phyloP scores from a whole-genome alignment of 1,140 invertebrate species.

The Drosophila trapezifrons region DNA sequence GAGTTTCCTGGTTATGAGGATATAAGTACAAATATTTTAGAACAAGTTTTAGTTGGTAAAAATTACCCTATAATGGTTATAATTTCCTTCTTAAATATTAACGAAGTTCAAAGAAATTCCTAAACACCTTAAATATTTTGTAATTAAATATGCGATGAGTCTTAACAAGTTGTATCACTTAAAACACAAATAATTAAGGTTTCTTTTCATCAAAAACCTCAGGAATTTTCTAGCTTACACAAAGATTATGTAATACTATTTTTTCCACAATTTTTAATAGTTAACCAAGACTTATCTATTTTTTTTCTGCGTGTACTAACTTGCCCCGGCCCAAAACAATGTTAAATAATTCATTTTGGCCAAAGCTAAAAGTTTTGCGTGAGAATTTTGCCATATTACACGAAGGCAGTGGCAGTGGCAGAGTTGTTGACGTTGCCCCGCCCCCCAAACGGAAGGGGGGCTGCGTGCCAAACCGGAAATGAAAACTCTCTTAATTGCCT shows the following conservation, averaged over 20 bases:
- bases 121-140: neutral
- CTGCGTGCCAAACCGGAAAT: slow-evolving; percentile 79
- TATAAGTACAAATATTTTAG: too few species aligned
- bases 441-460: neutral
- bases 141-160: neutral
- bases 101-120: neutral
- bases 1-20: too few species aligned
- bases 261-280: neutral
- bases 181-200: neutral
- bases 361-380: slow-evolving; percentile 67
- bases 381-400: slow-evolving; percentile 79
- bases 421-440: slow-evolving; percentile 29
- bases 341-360: slow-evolving; percentile 78
- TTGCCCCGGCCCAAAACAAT: slow-evolving; percentile 58
- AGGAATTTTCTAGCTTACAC: too few species aligned
- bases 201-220: too few species aligned
- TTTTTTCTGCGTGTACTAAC: slow-evolving; percentile 12
- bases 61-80: too few species aligned
- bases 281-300: neutral
- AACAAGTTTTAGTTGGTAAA: too few species aligned
- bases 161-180: neutral
- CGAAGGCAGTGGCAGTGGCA: slow-evolving; percentile 33
- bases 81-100: neutral
- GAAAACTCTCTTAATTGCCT: slow-evolving; percentile 77
- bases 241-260: too few species aligned